Evolutionary conservation across 2,888 invertebrate species (phyloP).

Genomic region (Troglohyphantes excavatus): DNA sequence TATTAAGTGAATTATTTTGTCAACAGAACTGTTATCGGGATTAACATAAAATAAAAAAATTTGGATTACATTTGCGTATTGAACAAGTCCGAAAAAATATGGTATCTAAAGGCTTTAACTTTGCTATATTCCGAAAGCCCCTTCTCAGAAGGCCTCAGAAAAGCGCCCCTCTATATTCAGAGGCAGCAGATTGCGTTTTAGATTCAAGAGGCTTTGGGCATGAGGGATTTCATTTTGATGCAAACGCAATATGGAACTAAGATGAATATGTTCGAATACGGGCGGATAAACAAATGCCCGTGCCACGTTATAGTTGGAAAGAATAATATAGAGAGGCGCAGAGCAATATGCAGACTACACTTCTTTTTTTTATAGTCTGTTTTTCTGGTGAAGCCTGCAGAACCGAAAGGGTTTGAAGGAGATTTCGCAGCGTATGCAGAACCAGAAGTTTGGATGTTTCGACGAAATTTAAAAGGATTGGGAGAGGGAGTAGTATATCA

Average conservation of each 20-base stretch:
- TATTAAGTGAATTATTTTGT: no score
- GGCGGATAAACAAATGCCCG: slow-evolving; percentile 52
- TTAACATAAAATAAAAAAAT: no score
- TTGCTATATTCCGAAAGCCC: slow-evolving; percentile 53
- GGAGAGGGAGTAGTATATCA: no score
- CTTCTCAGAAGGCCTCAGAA: neutral
- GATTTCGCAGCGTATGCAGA: no score
- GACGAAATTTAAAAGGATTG: no score
- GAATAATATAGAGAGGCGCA: neutral
- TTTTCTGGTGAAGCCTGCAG: slow-evolving; percentile 6
- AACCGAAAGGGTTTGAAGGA: neutral
- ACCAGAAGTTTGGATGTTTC: no score
- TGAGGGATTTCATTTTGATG: slow-evolving; percentile 72
- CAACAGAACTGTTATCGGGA: no score
- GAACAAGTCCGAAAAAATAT: neutral
- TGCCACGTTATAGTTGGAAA: slow-evolving; percentile 9
- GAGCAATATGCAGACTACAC: slow-evolving; percentile 1
- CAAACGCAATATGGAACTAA: slow-evolving; percentile 76
- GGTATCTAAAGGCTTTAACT: slow-evolving; percentile 20
- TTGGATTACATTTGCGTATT: no score
- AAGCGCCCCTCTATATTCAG: neutral
- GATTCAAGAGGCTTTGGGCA: slow-evolving; percentile 58
- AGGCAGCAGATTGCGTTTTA: slow-evolving; percentile 66
- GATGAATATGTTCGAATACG: slow-evolving; percentile 69
- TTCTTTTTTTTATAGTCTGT: neutral